Conservation (phyloP, 1,140 invertebrate species). For the Lordiphosa stackelbergi region DNA sequence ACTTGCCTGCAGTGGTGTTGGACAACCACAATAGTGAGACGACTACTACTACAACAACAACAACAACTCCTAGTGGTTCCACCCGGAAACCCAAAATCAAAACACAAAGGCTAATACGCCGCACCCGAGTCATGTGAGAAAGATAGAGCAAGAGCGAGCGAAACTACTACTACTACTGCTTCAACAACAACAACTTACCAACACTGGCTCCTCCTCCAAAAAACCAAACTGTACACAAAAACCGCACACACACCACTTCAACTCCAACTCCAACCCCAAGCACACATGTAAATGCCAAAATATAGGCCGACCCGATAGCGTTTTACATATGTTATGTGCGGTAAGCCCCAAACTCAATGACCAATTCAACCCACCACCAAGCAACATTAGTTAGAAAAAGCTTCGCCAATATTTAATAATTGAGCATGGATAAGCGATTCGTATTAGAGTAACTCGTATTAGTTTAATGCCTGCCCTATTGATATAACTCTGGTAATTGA, state of each 20-base stretch:
- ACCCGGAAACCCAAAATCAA: conserved; percentile 71
- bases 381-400: conserved; percentile 35
- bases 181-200: conserved; percentile 26
- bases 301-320: conserved; percentile 16
- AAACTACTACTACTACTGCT: conserved; percentile 43
- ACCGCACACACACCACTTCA: conserved; percentile 33
- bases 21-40: conserved; percentile 39
- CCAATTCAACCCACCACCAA: conserved; percentile 32
- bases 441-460: conserved; percentile 16
- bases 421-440: conserved; percentile 42
- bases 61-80: conserved; percentile 11
- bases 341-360: conserved; percentile 41
- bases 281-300: conserved; percentile 39
- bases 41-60: conserved; percentile 39
- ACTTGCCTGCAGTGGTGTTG: conserved; percentile 62
- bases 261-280: conserved; percentile 7
- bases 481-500: conserved; percentile 37
- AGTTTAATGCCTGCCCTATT: conserved; percentile 25
- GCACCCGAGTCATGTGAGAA: conserved; percentile 70
- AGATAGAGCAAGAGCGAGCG: conserved; percentile 13
- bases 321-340: conserved; percentile 45
- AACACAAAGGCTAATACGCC: conserved; percentile 76
- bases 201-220: conserved; percentile 38
- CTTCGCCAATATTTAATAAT: conserved; percentile 32
- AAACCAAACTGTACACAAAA: conserved; percentile 26